Evolutionary conservation across 2,113 vertebrate genomes (phyloP), one percentile per base, ranked within the genome.

Genomic region (Hypanus sabinus): DNA sequence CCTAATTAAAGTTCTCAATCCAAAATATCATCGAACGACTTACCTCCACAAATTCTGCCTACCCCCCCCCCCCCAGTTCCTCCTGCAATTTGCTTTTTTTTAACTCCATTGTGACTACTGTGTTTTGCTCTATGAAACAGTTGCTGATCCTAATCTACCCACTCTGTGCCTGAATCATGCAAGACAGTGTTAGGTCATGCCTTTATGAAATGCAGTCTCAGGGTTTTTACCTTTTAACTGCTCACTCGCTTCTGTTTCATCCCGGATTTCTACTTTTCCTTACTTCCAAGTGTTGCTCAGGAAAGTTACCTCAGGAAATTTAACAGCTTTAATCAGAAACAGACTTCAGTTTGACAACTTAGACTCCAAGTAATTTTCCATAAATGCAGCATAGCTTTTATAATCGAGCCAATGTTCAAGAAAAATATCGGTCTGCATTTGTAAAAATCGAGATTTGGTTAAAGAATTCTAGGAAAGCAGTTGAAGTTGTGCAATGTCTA

Each of bases 381-480:
- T 92, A 70, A 92, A 38, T 92, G 36, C 36, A 70, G 68, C 88
- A 71, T 70, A 22, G 62, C 62, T 70, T 92, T 92, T 38, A n/a
- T 65, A 8, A 38, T 33, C 88, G 38, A 62, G 33, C 65, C 65
- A 38, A 20, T 24, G 18, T 33, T n/a, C 88, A 92, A 92, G 88
- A 71, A 92, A 46, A 70, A 68, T 20, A 92, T 92, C 68, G 70
- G 36, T 92, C 68, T 92, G 88, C 60, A 38, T 92, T n/a, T 71
- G 60, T 71, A 36, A 62, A 70, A 57, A 70, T 16, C 38, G 60
- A 70, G 88, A 70, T 70, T 71, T 71, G 70, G 62, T 92, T 62
- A 38, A 75, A 5, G 62, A 94, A 93, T 80, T 46, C 76, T 2
- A 30, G 18, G 80, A 22, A 94, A 57, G 79, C 76, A 46, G 70